Conservation (phyloP, 1,140 invertebrate species). For the Drosophila gunungcola region DNA sequence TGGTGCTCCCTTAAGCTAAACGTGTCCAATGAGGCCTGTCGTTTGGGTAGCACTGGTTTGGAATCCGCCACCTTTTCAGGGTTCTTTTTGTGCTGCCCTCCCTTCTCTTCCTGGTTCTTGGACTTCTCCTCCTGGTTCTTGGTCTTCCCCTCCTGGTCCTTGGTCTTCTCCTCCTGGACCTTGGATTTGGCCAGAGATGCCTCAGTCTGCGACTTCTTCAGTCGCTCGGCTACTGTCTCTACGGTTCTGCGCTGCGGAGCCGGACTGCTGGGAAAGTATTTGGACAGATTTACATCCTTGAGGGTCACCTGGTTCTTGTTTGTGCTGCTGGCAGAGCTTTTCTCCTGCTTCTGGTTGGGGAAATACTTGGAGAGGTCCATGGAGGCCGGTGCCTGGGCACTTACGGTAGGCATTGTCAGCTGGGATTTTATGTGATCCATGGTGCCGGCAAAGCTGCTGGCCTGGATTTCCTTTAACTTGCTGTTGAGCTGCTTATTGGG, state of each 20-base stretch:
- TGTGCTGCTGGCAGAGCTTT: slow-evolving; percentile 51
- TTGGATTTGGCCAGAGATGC: slow-evolving; percentile 35
- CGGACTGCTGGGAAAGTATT: slow-evolving; percentile 81
- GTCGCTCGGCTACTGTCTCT: slow-evolving; percentile 69
- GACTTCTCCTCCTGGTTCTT: not conserved
- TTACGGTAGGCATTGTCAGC: slow-evolving; percentile 73
- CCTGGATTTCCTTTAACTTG: slow-evolving; percentile 78
- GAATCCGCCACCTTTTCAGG: slow-evolving; percentile 10
- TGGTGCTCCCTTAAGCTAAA: slow-evolving; percentile 79
- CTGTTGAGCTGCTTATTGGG: slow-evolving; percentile 54
- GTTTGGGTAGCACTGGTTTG: slow-evolving; percentile 59
- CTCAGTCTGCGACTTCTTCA: slow-evolving; percentile 77
- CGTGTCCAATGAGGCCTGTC: slow-evolving; percentile 56
- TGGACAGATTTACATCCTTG: slow-evolving; percentile 80
- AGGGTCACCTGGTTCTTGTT: slow-evolving; percentile 83
- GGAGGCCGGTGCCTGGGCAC: slow-evolving; percentile 51
- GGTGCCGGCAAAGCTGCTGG: slow-evolving; percentile 78
- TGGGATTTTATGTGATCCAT: slow-evolving; percentile 80
- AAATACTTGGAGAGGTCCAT: slow-evolving; percentile 84
- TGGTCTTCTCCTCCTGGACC: not conserved
- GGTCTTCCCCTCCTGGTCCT: not conserved
- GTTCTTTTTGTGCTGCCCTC: not conserved
- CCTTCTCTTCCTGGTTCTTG: not conserved
- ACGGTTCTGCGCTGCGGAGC: slow-evolving; percentile 71
- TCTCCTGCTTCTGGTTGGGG: slow-evolving; percentile 79